Evolutionary conservation across 2,888 invertebrate genomes (phyloP).

Genomic region (Aradus depressus): DNA sequence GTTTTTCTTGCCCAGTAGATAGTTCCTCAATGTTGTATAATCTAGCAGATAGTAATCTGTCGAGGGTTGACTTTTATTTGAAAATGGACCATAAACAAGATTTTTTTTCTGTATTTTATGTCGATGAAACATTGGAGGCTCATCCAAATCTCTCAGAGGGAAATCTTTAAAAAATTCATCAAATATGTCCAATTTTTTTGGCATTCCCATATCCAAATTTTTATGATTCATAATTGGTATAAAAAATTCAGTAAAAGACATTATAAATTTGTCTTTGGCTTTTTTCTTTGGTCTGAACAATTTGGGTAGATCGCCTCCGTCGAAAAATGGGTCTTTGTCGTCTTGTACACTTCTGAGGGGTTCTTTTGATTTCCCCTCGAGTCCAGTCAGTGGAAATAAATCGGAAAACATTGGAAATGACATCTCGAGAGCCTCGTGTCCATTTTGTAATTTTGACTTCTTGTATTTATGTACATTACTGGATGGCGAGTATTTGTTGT

Average conservation of each 20-base stretch:
- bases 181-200: slow-evolving; percentile 10
- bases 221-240: slow-evolving; percentile 13
- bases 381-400: background rate
- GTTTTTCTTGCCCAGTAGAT: background rate
- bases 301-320: background rate
- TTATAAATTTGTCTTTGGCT: slow-evolving; percentile 11
- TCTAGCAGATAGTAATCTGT: background rate
- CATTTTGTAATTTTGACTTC: slow-evolving; percentile 3
- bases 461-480: slow-evolving; percentile 2
- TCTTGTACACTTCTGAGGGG: slow-evolving; percentile 5
- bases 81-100: slow-evolving; percentile 1
- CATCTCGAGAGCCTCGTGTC: slow-evolving; percentile 8
- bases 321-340: slow-evolving; percentile 5
- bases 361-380: slow-evolving; percentile 5
- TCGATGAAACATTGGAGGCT: slow-evolving; percentile 1
- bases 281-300: slow-evolving; percentile 4
- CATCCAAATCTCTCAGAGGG: slow-evolving; percentile 5
- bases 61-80: background rate
- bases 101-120: slow-evolving; percentile 1
- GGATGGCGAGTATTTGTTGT: background rate
- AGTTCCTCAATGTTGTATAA: background rate
- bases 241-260: slow-evolving; percentile 15
- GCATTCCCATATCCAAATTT: background rate
- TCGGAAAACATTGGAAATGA: slow-evolving; percentile 7
- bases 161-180: slow-evolving; percentile 14